These are phyloP conservation scores for Neodiprion virginianus DNA, from an alignment of 1,140 invertebrate genomes.

Conservation along the genomic window DNA sequence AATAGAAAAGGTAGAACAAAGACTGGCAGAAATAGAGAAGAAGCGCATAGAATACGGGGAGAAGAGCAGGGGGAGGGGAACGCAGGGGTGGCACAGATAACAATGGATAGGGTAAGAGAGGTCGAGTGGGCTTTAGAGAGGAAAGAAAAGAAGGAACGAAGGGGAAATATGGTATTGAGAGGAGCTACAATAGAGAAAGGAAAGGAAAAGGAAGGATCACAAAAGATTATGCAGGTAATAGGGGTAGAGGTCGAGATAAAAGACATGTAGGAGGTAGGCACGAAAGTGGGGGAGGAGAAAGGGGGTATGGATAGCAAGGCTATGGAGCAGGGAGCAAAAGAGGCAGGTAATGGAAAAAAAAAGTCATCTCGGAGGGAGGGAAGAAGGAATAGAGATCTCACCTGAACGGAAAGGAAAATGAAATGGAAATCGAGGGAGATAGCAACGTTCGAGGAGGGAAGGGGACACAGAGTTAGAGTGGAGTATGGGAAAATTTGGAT, in stretches of 20 bases:
- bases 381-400: conserved; percentile 2
- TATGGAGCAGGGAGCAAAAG: not conserved
- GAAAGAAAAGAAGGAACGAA: too few relatives aligned
- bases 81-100: too few relatives aligned
- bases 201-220: not conserved
- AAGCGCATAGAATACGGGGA: too few relatives aligned
- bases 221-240: not conserved
- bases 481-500: not conserved
- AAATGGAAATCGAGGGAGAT: conserved; percentile 1
- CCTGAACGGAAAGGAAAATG: conserved; percentile 5
- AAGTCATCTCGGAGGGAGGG: not conserved
- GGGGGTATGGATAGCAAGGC: not conserved
- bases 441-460: not conserved
- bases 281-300: not conserved
- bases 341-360: conserved; percentile 5
- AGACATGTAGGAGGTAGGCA: not conserved
- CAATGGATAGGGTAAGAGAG: too few relatives aligned
- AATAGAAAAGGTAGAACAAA: too few relatives aligned
- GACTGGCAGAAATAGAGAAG: too few relatives aligned
- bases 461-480: not conserved
- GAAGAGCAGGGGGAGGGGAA: too few relatives aligned
- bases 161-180: too few relatives aligned
- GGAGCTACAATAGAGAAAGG: too few relatives aligned
- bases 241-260: not conserved
- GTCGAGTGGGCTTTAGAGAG: too few relatives aligned